Evolutionary conservation across 35 echinoderm and acorn worm genomes (phyloP), one percentile per base, ranked within the genome.

Genomic region (Heliocidaris tuberculata): DNA sequence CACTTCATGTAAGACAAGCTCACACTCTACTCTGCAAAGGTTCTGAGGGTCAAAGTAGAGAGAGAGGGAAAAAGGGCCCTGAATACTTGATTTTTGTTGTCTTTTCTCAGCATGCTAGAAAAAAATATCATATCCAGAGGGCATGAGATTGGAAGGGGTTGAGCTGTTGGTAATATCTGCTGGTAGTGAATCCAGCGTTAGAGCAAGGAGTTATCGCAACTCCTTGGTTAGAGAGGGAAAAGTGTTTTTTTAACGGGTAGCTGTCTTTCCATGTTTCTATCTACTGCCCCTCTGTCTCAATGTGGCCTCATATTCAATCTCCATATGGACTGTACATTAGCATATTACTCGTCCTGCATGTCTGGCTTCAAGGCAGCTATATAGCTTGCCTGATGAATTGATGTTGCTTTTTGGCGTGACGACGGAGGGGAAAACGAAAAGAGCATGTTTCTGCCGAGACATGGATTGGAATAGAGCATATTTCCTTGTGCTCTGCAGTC

Each of bases 321-420:
- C 65, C 65, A 78, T 78, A 78, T 78, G 65, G 65, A n/a, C 65
- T 78, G 65, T 78, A 78, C 65, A 78, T 78, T 78, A 42, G 35
- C 35, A 42, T 42, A 42, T 42, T 42, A 42, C 35, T 42, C 15
- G 65, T 78, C 27, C 65, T 78, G 65, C 65, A 78, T 78, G 65
- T 78, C 65, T 78, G 27, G 19, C 27, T 78, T 8, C 65, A 78
- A 78, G 65, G 65, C 65, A 78, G 27, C 65, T 78, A n/a, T n/a
- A n/a, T n/a, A 21, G 65, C 24, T 52, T 10, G 50, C 52, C 21
- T 78, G 65, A 78, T n/a, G 27, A 78, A 78, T 78, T 19, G 65
- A 78, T 78, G 65, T 24, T 78, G 65, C 65, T 78, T n/a, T 78
- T 78, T 78, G 65, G 65, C 65, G 65, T n/a, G 17, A 78, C 27